Percentiles rank a stretch among this genome's conserved stretches.
These are phyloP conservation scores for Cebidichthys violaceus DNA, from an alignment of 2,113 vertebrate species.

Conservation along the genomic window DNA sequence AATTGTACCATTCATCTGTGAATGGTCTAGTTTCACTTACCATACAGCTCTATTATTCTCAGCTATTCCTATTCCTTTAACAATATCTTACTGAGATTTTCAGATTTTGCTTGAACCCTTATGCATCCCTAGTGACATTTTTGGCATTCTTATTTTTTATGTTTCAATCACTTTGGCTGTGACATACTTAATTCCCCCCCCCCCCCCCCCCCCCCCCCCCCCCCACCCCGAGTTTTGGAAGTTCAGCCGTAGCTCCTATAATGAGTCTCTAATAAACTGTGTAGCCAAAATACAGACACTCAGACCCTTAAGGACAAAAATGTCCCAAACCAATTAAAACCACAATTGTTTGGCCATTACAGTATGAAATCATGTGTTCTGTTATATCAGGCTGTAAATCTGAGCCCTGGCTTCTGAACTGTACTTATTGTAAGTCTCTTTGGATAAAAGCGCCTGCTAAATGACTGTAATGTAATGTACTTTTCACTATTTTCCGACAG, in stretches of 20 bases:
- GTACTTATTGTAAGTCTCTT: not conserved
- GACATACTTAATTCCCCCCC: no score
- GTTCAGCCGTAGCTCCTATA: no score
- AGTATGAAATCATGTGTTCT: not conserved
- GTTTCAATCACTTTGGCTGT: no score
- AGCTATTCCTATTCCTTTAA: not conserved
- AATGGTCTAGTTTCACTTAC: not conserved
- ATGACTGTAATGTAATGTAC: no score
- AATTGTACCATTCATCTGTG: not conserved
- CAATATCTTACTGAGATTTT: not conserved
- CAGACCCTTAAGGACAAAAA: not conserved
- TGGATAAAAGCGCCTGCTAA: no score
- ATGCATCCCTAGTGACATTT: no score
- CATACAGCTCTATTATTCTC: not conserved
- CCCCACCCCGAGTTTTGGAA: no score
- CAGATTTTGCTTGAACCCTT: no score
- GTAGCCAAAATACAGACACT: not conserved
- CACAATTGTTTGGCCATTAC: not conserved
- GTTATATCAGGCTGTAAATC: not conserved
- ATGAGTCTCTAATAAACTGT: no score
- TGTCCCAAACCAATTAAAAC: not conserved
- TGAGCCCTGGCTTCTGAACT: not conserved
- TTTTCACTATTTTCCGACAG: not conserved
- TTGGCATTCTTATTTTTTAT: no score
- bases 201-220: no score